phyloP scores from a whole-genome alignment of 1,140 invertebrate genomes.

The Coenobita brevimanus region DNA sequence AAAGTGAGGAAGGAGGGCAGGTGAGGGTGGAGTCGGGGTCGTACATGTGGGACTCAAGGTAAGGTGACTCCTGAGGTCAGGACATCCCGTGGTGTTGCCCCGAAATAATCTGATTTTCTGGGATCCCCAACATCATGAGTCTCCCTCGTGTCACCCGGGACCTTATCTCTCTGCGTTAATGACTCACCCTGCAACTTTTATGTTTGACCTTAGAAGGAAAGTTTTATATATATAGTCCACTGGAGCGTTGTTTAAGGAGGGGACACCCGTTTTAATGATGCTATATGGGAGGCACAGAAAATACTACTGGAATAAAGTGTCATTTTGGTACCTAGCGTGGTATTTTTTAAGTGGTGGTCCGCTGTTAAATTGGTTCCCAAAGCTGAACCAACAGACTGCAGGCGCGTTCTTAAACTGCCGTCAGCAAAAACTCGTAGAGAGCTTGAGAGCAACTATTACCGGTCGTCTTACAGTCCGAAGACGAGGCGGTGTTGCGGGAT shows the following conservation, averaged over 20 bases:
- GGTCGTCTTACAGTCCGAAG: too few species aligned
- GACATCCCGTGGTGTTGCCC: conserved; percentile 26
- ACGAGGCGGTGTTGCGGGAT: neutral
- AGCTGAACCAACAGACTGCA: too few species aligned
- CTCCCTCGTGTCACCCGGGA: neutral
- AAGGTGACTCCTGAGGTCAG: conserved; percentile 57
- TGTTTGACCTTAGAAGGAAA: neutral
- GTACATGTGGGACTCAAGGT: conserved; percentile 13
- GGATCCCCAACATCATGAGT: neutral
- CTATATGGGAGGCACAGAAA: too few species aligned
- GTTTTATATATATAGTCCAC: neutral
- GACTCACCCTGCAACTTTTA: conserved; percentile 29
- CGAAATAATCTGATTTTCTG: conserved; percentile 49
- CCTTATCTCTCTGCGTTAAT: conserved; percentile 33
- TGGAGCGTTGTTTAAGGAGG: neutral
- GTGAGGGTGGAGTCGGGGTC: neutral
- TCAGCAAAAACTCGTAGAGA: too few species aligned
- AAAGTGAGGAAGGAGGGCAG: neutral
- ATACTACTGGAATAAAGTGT: too few species aligned
- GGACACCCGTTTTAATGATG: too few species aligned
- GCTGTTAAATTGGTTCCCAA: too few species aligned
- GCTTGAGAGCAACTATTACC: neutral
- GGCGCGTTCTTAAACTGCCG: too few species aligned
- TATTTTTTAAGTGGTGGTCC: too few species aligned
- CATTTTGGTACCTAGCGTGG: too few species aligned